Percentiles rank a stretch among this genome's conserved stretches.
phyloP scores from a whole-genome alignment of 2,797 vertebrate genomes.

The Serranus cabrilla region DNA sequence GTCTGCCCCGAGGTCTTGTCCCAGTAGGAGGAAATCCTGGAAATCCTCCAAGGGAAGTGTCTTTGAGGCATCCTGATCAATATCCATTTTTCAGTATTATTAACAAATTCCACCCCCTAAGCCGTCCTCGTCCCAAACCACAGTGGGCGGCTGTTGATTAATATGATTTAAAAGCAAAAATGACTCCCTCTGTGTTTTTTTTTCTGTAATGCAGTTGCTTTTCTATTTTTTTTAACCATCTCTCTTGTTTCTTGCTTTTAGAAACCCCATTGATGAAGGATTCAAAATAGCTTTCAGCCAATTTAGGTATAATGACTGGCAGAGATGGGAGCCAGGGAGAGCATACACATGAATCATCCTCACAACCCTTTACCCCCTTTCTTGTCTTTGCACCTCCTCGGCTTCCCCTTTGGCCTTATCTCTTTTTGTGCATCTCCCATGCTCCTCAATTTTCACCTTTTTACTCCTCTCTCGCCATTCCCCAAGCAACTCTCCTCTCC shows the following conservation, averaged over 20 bases:
- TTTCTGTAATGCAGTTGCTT: not conserved
- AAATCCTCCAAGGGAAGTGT: slow-evolving; percentile 14
- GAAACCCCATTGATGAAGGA: slow-evolving; percentile 1
- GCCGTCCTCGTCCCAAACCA: not conserved
- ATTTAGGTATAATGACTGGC: slow-evolving; percentile 5
- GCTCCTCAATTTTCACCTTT: slow-evolving; percentile 33
- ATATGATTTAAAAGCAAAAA: slow-evolving; percentile 20
- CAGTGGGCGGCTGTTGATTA: not conserved
- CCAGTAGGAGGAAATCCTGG: slow-evolving; percentile 8
- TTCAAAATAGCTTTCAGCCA: slow-evolving; percentile 15
- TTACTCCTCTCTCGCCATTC: slow-evolving; percentile 24
- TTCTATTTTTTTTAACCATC: slow-evolving; percentile 1
- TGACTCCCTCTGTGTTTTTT: slow-evolving; percentile 1
- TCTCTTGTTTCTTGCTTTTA: not conserved
- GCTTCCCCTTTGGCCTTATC: not conserved
- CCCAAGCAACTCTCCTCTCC: slow-evolving; percentile 12
- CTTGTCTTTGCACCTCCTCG: slow-evolving; percentile 13
- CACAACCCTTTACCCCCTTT: not conserved
- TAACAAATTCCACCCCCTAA: not conserved
- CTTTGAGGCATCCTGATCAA: slow-evolving; percentile 31
- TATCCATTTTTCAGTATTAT: slow-evolving; percentile 26
- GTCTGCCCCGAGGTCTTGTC: slow-evolving; percentile 11
- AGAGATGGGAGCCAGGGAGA: not conserved
- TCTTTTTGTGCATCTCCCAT: slow-evolving; percentile 23
- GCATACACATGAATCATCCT: slow-evolving; percentile 3